A percentile compares a stretch with the other conserved stretches of the same genome.
Evolutionary conservation across 2,888 invertebrate species (phyloP).

Genomic region (Mythimna pallens): DNA sequence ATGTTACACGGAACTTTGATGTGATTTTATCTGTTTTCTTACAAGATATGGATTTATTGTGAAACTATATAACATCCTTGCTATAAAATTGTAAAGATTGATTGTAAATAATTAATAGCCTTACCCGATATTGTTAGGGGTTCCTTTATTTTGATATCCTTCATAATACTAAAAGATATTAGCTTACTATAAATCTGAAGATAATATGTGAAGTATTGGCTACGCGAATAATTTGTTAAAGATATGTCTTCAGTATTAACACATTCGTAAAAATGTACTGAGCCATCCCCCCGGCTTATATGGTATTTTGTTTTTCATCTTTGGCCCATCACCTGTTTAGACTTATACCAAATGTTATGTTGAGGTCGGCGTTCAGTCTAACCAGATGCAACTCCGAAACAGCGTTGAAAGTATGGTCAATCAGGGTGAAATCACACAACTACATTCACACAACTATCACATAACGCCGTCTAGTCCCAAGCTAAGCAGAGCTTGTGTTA

Average conservation of each 20-base stretch:
- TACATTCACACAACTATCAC: too few relatives aligned
- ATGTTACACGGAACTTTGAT: constrained; percentile 80
- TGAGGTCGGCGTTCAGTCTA: too few relatives aligned
- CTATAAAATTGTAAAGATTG: constrained; percentile 72
- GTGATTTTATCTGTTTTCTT: constrained; percentile 75
- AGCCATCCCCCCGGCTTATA: constrained; percentile 1
- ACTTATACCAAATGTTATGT: too few relatives aligned
- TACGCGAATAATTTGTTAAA: constrained; percentile 20
- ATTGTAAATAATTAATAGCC: constrained; percentile 68
- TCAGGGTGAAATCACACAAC: too few relatives aligned
- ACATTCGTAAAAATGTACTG: constrained; percentile 25
- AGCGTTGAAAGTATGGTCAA: too few relatives aligned
- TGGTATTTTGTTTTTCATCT: neutral
- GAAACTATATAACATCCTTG: constrained; percentile 67
- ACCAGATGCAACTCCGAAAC: too few relatives aligned
- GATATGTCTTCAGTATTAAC: constrained; percentile 33
- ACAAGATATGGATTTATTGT: constrained; percentile 75
- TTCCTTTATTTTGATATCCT: constrained; percentile 24
- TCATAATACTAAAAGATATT: constrained; percentile 42
- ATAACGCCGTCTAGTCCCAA: too few relatives aligned
- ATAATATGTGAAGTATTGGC: constrained; percentile 22
- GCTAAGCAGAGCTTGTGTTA: too few relatives aligned
- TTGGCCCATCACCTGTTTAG: too few relatives aligned
- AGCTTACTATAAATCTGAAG: constrained; percentile 47
- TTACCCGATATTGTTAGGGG: constrained; percentile 46